phyloP scores from a whole-genome alignment of 2,113 vertebrate genomes.

The Scomber japonicus region DNA sequence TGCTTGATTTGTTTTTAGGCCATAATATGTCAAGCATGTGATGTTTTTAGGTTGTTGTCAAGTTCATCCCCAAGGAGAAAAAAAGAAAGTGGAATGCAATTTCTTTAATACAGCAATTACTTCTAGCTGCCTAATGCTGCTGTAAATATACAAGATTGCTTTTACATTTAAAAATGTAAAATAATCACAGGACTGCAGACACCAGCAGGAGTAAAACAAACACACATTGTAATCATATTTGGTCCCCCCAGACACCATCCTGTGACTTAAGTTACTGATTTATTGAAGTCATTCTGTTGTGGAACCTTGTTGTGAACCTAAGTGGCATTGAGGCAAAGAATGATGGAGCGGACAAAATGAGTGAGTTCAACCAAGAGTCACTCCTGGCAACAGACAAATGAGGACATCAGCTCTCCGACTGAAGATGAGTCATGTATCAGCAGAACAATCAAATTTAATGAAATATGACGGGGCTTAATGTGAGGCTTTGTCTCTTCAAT shows the following conservation, averaged over 20 bases:
- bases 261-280: slow-evolving; percentile 54
- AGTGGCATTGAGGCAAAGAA: slow-evolving; percentile 53
- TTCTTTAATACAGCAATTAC: slow-evolving; percentile 9
- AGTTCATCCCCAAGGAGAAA: no score
- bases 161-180: slow-evolving; percentile 6
- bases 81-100: not conserved
- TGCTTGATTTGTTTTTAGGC: not conserved
- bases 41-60: not conserved
- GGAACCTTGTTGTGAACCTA: slow-evolving; percentile 57
- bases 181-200: not conserved
- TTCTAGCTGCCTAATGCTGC: not conserved
- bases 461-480: slow-evolving; percentile 57
- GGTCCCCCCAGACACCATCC: slow-evolving; percentile 11
- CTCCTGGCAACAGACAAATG: slow-evolving; percentile 49
- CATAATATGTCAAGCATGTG: not conserved
- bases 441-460: slow-evolving; percentile 59
- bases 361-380: slow-evolving; percentile 70
- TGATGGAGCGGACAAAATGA: slow-evolving; percentile 54
- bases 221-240: slow-evolving; percentile 38
- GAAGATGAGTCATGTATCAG: slow-evolving; percentile 53
- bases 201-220: not conserved
- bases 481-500: slow-evolving; percentile 45
- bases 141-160: slow-evolving; percentile 8
- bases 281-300: slow-evolving; percentile 48
- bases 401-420: slow-evolving; percentile 36